Base-by-base conservation (phyloP, 2,888 invertebrate species). In the Deilephila porcellus region DNA sequence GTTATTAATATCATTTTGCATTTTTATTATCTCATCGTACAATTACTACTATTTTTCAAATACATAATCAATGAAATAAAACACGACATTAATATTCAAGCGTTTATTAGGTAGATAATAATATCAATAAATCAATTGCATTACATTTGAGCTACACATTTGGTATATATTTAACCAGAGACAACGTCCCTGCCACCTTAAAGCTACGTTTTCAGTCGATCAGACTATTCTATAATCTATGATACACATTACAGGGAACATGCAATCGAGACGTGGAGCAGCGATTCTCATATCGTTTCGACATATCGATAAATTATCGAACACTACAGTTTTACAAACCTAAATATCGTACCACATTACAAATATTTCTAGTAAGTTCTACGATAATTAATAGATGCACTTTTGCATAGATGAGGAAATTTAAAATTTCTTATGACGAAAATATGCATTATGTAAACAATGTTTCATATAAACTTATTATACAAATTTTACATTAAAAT, bases 121-220 rank as follows among this genome's bases (percentile, higher is more conserved):
- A 82, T 83, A 84, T 72, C 83, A 86, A 63, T 64, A 67, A 67
- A 72, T 71, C 71, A 62, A 59, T 64, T 64, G 45, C 52, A 67
- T 25, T 52, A 67, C 67, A 87, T 81, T 92, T 92, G 92, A 92
- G 92, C 92, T 91, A 90, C 86, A 85, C 82, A 83, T 84, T 92
- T 92, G 90, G 92, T 91, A 86, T 89, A 75, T 79, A 85, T 64
- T 63, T 85, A 81, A 83, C 84, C 83, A 87, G 85, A 79, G 82
- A 77, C 64, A 77, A 83, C 87, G 88, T 88, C 88, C 60, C 71
- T 25, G 60, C 45, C 20, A 59, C 6, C 71, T 71, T 71, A 71
- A 79, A 79, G 76, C 79, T 79, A 79, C 75, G 64, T 70, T 73
- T 74, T 79, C 76, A 77, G 77, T 76, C 76, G 73, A 72, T 75